Percentiles rank a stretch among this genome's conserved stretches.
phyloP scores from a whole-genome alignment of 1,140 invertebrate genomes.

The Drosophila orosa region DNA sequence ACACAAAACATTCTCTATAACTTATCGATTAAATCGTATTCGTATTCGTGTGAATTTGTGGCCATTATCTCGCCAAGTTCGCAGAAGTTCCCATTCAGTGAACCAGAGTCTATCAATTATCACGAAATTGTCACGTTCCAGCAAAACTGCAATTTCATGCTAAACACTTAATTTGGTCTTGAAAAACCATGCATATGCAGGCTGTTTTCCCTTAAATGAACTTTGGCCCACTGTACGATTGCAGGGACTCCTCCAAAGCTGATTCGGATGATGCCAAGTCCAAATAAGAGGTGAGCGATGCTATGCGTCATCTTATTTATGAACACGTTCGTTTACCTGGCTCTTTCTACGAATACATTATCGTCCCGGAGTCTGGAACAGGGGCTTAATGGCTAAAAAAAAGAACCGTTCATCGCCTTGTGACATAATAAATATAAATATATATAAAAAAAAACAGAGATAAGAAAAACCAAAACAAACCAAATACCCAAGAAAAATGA shows the following conservation, averaged over 20 bases:
- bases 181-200: no score
- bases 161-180: no score
- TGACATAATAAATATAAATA: conserved; percentile 19
- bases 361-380: conserved; percentile 6
- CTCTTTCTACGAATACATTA: conserved; percentile 37
- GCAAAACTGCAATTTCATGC: conserved; percentile 9
- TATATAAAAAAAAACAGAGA: not conserved
- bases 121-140: conserved; percentile 18
- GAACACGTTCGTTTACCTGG: conserved; percentile 20
- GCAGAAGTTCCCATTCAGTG: conserved; percentile 33
- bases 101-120: conserved; percentile 34
- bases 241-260: conserved; percentile 34
- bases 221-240: conserved; percentile 21
- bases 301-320: conserved; percentile 38
- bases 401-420: not conserved
- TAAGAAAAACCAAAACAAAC: not conserved
- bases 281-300: conserved; percentile 31
- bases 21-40: conserved; percentile 19
- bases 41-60: conserved; percentile 20
- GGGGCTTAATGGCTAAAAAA: conserved; percentile 6
- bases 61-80: conserved; percentile 18
- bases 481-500: not conserved
- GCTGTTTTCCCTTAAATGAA: not conserved
- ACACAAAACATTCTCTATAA: conserved; percentile 3
- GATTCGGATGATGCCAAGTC: conserved; percentile 15